Conservation (phyloP, 2,888 invertebrate genomes). For the Malachius bipustulatus region DNA sequence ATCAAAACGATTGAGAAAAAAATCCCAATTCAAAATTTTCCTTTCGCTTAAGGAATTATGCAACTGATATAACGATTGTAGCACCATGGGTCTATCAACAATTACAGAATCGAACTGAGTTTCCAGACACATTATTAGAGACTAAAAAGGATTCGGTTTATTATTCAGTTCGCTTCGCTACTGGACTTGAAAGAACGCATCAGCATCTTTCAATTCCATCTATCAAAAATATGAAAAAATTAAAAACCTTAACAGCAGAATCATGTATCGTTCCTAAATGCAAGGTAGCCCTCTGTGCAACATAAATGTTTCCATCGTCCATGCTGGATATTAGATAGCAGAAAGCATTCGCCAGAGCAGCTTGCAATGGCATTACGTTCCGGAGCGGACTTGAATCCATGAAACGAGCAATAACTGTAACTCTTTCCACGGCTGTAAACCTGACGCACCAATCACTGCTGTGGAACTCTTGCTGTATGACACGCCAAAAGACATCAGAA, state of each 20-base stretch:
- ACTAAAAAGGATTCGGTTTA: slow-evolving; percentile 45
- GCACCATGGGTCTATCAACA: slow-evolving; percentile 89
- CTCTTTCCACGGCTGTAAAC: slow-evolving; percentile 91
- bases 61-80: slow-evolving; percentile 89
- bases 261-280: slow-evolving; percentile 91
- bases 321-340: slow-evolving; percentile 92
- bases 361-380: slow-evolving; percentile 74
- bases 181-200: too few species aligned
- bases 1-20: slow-evolving; percentile 94
- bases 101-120: slow-evolving; percentile 97
- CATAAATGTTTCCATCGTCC: slow-evolving; percentile 90
- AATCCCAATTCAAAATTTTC: slow-evolving; percentile 89
- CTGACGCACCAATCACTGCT: slow-evolving; percentile 77
- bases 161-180: too few species aligned
- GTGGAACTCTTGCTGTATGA: slow-evolving; percentile 92
- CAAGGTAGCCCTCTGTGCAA: slow-evolving; percentile 85
- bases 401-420: slow-evolving; percentile 83
- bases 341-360: slow-evolving; percentile 91
- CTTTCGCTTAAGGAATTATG: slow-evolving; percentile 87
- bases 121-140: slow-evolving; percentile 86
- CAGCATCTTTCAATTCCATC: too few species aligned
- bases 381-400: slow-evolving; percentile 83
- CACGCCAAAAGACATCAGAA: slow-evolving; percentile 88
- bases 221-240: background rate
- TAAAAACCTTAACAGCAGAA: slow-evolving; percentile 71